Evolutionary conservation across 2,113 vertebrate genomes (phyloP).

Genomic region (Cromileptes altivelis): DNA sequence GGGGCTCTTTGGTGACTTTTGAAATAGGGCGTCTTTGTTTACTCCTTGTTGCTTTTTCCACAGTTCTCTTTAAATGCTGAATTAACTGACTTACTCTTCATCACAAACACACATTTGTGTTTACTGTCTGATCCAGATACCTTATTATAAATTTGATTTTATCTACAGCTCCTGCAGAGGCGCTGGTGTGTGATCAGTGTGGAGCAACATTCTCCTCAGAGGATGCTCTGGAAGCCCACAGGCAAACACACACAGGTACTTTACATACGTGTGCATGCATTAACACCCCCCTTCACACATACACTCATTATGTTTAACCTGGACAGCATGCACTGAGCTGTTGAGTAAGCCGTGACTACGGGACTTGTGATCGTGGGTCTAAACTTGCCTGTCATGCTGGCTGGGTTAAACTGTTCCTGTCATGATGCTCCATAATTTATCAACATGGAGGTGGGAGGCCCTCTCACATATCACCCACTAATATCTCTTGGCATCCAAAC

Average conservation of each 20-base stretch:
- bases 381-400: conserved; percentile 79
- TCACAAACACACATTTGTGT: conserved; percentile 30
- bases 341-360: conserved; percentile 60
- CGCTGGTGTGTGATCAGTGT: conserved; percentile 96
- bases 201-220: conserved; percentile 96
- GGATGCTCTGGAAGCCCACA: conserved; percentile 94
- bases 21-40: conserved; percentile 51
- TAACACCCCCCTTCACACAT: conserved; percentile 85
- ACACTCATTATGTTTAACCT: conserved; percentile 24
- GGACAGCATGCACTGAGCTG: conserved; percentile 36
- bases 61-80: conserved; percentile 28
- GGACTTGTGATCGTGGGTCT: conserved; percentile 50
- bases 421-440: conserved; percentile 84
- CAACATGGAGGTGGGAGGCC: conserved; percentile 73
- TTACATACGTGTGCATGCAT: conserved; percentile 12
- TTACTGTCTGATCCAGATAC: conserved; percentile 45
- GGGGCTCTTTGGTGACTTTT: conserved; percentile 59
- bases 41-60: conserved; percentile 11
- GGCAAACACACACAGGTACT: conserved; percentile 95
- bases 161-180: conserved; percentile 93
- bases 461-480: conserved; percentile 82
- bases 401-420: conserved; percentile 81
- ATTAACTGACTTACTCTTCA: conserved; percentile 54
- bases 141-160: conserved; percentile 55
- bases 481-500: conserved; percentile 75